Conservation (phyloP, 1,140 invertebrate genomes). For the Potamilus streckersoni region DNA sequence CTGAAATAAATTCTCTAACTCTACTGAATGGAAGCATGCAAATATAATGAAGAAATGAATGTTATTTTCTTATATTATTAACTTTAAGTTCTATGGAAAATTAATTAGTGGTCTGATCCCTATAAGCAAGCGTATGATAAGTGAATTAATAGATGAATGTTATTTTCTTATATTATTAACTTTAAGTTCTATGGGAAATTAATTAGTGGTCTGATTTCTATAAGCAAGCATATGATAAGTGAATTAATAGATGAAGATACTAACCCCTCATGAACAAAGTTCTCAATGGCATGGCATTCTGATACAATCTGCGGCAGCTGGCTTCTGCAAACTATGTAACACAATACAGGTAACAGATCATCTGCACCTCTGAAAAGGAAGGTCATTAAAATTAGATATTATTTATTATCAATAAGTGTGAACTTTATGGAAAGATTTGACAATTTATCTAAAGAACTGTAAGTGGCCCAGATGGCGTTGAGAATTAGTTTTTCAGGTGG, state of each 20-base stretch:
- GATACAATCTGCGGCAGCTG: slow-evolving; percentile 55
- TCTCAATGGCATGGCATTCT: slow-evolving; percentile 62
- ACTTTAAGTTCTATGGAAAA: too few species aligned
- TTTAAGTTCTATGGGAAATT: too few species aligned
- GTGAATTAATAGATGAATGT: too few species aligned
- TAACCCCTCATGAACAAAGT: slow-evolving; percentile 66
- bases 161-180: too few species aligned
- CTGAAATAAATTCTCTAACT: too few species aligned
- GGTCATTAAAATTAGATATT: neutral
- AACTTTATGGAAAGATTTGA: neutral
- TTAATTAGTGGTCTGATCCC: too few species aligned
- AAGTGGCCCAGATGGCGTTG: neutral
- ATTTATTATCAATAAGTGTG: neutral
- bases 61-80: too few species aligned
- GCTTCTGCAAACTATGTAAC: slow-evolving; percentile 51
- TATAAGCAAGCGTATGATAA: too few species aligned
- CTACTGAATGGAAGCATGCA: too few species aligned
- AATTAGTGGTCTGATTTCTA: too few species aligned
- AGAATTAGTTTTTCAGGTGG: neutral
- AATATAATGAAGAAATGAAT: too few species aligned
- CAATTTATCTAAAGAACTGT: slow-evolving; percentile 5
- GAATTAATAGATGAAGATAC: neutral
- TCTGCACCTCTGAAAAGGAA: slow-evolving; percentile 62
- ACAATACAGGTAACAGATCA: slow-evolving; percentile 63
- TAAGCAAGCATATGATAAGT: neutral